Base-by-base conservation (phyloP, 2,113 vertebrate species). In the Clarias magur region DNA sequence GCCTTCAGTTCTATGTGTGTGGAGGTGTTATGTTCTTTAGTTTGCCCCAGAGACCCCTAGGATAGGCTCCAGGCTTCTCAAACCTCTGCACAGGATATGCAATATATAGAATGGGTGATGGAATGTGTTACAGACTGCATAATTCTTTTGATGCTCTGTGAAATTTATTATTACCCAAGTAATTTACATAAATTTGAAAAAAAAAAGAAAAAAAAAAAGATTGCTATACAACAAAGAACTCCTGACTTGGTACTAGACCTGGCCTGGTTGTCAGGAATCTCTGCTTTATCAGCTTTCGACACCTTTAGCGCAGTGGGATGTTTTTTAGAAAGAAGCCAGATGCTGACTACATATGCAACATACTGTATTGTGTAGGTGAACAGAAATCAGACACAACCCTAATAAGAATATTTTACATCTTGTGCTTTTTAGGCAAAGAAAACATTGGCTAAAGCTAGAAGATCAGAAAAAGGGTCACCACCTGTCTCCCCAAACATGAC, bases 391-490 rank as follows among this genome's bases (percentile, higher is more conserved):
- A 81, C 80, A 62, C 42, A 70, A 34, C 27, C 82, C 48, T 57
- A 70, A 56, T 83, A 4, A 83, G 82, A 68, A 57, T 67, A 54
- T 78, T 78, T 25, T n/a, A 16, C 48, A 25, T 83, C 25, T 48
- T 67, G 62, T 25, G 72, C 42, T 38, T 34, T 79, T 79, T 42
- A 68, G 42, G 68, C 25, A 67, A 83, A 65, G 25, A 67, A 30
- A 48, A 83, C 63, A 56, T 15, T 68, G n/a, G 38, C 25, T 83
- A 68, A n/a, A 68, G 63, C 21, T 59, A 27, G 65, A 30, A 70
- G 25, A n/a, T 6, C 42, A 34, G 75, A 78, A 15, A n/a, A 83
- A 16, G 48, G 82, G 82, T 83, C 65, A 83, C 65, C 53, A 56
- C n/a, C 67, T 27, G 0, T 30, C 67, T 70, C 53, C 30, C 60